A percentile compares a stretch with the other conserved stretches of the same genome.
phyloP scores from a whole-genome alignment of 2,888 invertebrate genomes.

The Abrostola triplasia region DNA sequence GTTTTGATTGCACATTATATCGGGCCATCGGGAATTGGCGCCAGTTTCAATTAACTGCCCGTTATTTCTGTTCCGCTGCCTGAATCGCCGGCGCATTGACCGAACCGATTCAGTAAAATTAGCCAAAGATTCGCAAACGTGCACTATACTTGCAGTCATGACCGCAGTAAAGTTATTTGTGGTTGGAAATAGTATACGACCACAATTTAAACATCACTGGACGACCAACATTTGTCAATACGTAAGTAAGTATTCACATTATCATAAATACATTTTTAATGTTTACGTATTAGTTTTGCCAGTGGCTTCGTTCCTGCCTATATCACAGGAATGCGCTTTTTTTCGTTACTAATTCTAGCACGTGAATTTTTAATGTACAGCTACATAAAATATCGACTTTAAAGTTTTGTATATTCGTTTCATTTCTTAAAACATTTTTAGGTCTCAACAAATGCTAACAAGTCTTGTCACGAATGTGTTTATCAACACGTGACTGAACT shows the following conservation, averaged over 20 bases:
- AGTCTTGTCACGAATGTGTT: constrained; percentile 18
- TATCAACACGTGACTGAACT: constrained; percentile 25
- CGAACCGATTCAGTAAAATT: constrained; percentile 77
- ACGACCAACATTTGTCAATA: constrained; percentile 7
- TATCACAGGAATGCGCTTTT: no score
- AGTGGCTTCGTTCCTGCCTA: no score
- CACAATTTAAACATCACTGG: constrained; percentile 31
- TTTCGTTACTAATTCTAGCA: no score
- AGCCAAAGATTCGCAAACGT: constrained; percentile 74
- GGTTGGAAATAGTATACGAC: constrained; percentile 41
- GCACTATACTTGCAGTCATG: constrained; percentile 71
- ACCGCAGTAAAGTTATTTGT: constrained; percentile 76
- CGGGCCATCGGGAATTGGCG: constrained; percentile 69
- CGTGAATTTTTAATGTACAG: no score
- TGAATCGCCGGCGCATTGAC: constrained; percentile 79
- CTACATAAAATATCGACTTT: no score
- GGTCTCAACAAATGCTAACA: no score
- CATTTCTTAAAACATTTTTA: no score
- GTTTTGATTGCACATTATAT: constrained; percentile 72
- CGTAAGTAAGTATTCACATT: constrained; percentile 8
- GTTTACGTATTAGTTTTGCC: no score
- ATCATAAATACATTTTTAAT: not conserved
- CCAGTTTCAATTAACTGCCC: constrained; percentile 77
- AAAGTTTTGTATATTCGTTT: no score
- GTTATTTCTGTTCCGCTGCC: constrained; percentile 75